Evolutionary conservation across 2,797 vertebrate genomes (phyloP), one percentile per base, ranked within the genome.

Genomic region (Oryzias dopingdopingensis): DNA sequence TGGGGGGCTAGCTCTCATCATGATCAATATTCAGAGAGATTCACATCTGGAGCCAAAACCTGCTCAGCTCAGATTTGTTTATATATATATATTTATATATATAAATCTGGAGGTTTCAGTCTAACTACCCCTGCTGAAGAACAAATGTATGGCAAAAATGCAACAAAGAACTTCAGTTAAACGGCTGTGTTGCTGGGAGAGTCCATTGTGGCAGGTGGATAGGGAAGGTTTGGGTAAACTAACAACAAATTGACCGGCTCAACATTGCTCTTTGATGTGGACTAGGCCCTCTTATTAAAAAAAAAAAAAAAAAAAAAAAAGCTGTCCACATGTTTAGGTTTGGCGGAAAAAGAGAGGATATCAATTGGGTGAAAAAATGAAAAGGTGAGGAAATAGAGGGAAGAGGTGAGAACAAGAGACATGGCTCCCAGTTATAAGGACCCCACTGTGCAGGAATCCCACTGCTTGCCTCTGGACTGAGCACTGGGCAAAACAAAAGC

Each of bases 1-100:
- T 46, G 46, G 82, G 90, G 88, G 81, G 90, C 92, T 91, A 86
- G 89, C 57, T 82, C 85, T 61, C 83, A 69, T 66, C 51, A 59
- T 89, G 80, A 96, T 96, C 94, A 95, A 96, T 96, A 96, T 95
- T 95, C 93, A 95, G 91, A 93, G 80, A 79, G 84, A 93, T 92
- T 91, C 93, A 94, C 94, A 96, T 96, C 93, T 94, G 93, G 92
- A 94, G 91, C 89, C 79, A 86, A 90, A 85, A 72, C 78, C 84
- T 87, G 89, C 88, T 90, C 72, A 74, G 75, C 76, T 83, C 67
- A 76, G 85, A 88, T 92, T 90, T 89, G 77, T 88, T 89, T 90
- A 88, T 92, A 89, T 91, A 92, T 92, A 87, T 88, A 80, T 86
- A 70, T 79, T 74, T 65, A 32, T 1, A 17, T 6, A 56, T 61